phyloP scores from a whole-genome alignment of 1,140 invertebrate genomes.

The Nixonia krombeini region DNA sequence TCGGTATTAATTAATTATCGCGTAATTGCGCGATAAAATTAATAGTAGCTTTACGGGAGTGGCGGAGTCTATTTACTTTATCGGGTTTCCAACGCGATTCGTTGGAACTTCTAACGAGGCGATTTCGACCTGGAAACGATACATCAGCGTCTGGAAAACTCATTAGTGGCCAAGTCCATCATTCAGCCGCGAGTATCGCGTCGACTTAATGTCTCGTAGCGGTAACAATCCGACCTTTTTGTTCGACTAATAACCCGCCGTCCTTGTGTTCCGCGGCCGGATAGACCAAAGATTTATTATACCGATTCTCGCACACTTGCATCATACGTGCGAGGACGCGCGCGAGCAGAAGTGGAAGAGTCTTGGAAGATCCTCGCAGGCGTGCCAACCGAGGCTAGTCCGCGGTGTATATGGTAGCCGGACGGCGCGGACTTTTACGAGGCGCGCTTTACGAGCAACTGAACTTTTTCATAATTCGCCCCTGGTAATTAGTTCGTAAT shows the following conservation, averaged over 20 bases:
- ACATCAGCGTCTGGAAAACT: constrained; percentile 11
- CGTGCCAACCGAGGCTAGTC: constrained; percentile 1
- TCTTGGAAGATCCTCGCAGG: too few relatives aligned
- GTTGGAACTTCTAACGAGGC: too few relatives aligned
- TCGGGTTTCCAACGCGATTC: too few relatives aligned
- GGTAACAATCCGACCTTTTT: constrained; percentile 10
- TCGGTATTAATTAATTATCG: too few relatives aligned
- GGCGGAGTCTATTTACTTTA: too few relatives aligned
- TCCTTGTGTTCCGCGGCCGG: not conserved
- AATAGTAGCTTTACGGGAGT: too few relatives aligned
- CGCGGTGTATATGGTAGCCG: constrained; percentile 8
- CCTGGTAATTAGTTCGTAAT: constrained; percentile 69
- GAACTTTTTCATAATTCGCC: constrained; percentile 69
- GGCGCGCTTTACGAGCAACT: constrained; percentile 61
- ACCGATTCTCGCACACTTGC: constrained; percentile 10
- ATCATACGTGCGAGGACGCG: not conserved
- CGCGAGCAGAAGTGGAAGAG: too few relatives aligned
- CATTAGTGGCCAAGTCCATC: constrained; percentile 1
- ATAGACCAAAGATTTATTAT: constrained; percentile 8
- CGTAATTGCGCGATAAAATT: too few relatives aligned
- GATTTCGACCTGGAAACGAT: not conserved
- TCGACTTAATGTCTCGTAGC: constrained; percentile 3
- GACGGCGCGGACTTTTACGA: constrained; percentile 55
- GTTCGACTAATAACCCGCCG: not conserved
- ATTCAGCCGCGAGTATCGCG: too few relatives aligned